A percentile compares a stretch with the other conserved stretches of the same genome.
phyloP scores from a whole-genome alignment of 1,140 invertebrate genomes.

The Drosophila ercepeae region DNA sequence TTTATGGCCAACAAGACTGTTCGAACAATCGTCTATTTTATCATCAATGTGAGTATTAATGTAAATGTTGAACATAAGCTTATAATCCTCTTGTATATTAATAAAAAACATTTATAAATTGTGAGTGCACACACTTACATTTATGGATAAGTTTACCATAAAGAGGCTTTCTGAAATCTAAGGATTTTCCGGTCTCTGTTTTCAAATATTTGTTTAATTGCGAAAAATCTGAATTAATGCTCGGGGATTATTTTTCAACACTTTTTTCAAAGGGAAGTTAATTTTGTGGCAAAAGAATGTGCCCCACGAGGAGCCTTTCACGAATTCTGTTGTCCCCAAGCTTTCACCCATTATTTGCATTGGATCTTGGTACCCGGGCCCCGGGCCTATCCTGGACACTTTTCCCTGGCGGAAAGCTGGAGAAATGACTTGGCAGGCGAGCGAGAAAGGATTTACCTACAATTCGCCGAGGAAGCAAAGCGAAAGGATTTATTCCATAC shows the following conservation, averaged over 20 bases:
- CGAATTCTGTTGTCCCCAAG: conserved; percentile 26
- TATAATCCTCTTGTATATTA: conserved; percentile 27
- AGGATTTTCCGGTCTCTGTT: neutral
- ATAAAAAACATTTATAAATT: neutral
- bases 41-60: conserved; percentile 22
- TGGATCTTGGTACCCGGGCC: conserved; percentile 33
- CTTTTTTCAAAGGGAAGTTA: conserved; percentile 29
- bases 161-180: too few relatives aligned
- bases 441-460: conserved; percentile 72
- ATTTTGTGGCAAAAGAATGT: conserved; percentile 44
- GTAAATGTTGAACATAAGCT: conserved; percentile 21
- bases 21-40: conserved; percentile 9
- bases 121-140: too few relatives aligned
- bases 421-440: conserved; percentile 61
- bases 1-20: neutral
- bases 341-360: conserved; percentile 75
- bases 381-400: neutral
- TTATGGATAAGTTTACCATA: too few relatives aligned
- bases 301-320: conserved; percentile 8
- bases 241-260: conserved; percentile 1
- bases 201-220: conserved; percentile 47
- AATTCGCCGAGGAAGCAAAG: conserved; percentile 75
- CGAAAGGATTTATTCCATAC: conserved; percentile 61
- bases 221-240: conserved; percentile 3
- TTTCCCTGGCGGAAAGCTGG: conserved; percentile 1